Base-by-base conservation (phyloP, 1,140 invertebrate genomes). In the Scaptomyza hsui region DNA sequence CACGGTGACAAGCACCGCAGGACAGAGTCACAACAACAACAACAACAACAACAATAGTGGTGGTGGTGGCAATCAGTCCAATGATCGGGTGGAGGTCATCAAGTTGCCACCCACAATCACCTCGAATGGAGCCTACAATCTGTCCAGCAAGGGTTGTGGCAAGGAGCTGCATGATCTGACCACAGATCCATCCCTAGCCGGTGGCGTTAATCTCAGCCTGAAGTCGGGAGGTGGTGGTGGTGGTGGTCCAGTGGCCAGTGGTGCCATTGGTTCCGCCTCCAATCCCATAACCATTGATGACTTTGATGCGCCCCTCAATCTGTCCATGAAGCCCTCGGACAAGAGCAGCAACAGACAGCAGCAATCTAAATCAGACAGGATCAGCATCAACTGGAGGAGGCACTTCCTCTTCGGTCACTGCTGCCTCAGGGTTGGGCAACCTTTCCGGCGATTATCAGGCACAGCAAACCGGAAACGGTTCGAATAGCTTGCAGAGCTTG, bases 221-320 rank as follows among this genome's bases (percentile, higher is more conserved):
- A 91, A 91, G 59, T 52, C 79, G 16, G 72, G 59, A 41, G 24
- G 26, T 9, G 26, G 26, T 1, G 26, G 24, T 5, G 24, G 6
- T 1, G 6, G 6, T 29, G 26, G 6, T 9, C 73, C 90, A 1
- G n/a, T n/a, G n/a, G 55, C 51, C 9, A 63, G 60, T 19, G 69
- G 79, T 32, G 68, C 81, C 37, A 83, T 86, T 32, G 93, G 92
- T 3, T 78, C 90, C 10, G 88, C 75, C 44, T 78, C 89, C 3
- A 91, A 91, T 60, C 88, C 90, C 61, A 93, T 92, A 57, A 92
- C 92, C 53, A 89, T 92, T 4, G 92, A 93, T 60, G 94, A 95
- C 41, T 93, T 93, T 3, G 96, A 97, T 78, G 94, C 95, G 0
- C 96, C 96, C 0, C 92, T 97, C 13, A 97, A 97, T 91, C 93